Evolutionary conservation across 2,888 invertebrate genomes (phyloP).

Genomic region (Stenotaenia linearis): DNA sequence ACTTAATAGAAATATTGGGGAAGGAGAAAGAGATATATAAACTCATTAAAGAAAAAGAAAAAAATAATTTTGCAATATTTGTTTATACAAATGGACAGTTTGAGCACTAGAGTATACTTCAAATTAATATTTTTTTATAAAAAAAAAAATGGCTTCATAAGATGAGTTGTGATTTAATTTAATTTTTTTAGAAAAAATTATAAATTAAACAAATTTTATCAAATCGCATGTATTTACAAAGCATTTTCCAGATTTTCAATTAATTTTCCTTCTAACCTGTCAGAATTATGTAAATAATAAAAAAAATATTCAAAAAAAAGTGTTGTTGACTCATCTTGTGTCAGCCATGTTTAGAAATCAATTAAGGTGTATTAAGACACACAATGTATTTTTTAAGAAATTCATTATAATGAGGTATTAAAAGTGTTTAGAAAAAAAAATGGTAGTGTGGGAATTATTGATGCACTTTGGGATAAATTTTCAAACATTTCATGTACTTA

Average conservation of each 20-base stretch:
- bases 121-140: neutral
- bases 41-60: neutral
- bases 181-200: neutral
- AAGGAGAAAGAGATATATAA: neutral
- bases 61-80: neutral
- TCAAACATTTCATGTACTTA: neutral
- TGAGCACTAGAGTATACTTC: conserved; percentile 8
- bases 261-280: too few relatives aligned
- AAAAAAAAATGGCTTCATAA: neutral
- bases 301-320: neutral
- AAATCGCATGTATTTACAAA: neutral
- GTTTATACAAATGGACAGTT: neutral
- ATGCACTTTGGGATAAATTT: neutral
- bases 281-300: neutral
- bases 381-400: neutral
- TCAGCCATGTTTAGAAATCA: neutral
- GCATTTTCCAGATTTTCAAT: neutral
- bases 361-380: neutral
- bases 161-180: neutral
- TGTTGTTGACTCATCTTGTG: neutral
- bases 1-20: neutral
- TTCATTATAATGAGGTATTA: neutral
- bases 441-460: neutral
- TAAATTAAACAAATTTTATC: neutral
- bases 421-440: neutral